Conservation (phyloP, 2,888 invertebrate genomes). For the Pilophorus perplexus region DNA sequence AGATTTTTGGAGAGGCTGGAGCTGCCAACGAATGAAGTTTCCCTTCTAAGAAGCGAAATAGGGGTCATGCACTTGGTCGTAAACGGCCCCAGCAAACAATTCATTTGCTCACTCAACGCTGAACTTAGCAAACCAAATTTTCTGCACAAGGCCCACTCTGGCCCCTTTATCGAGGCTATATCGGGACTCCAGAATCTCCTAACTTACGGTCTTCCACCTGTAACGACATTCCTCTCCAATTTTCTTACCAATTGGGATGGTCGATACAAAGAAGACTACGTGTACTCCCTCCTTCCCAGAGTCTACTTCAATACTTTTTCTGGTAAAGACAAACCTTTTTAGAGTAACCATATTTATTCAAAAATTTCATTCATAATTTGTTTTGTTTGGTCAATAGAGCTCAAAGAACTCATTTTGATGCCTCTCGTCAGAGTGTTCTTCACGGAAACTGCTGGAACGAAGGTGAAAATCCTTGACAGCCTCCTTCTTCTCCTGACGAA, state of each 20-base stretch:
- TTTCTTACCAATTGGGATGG: constrained; percentile 34
- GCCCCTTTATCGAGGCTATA: neutral
- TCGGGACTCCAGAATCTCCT: constrained; percentile 17
- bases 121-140: neutral
- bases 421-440: constrained; percentile 19
- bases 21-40: constrained; percentile 23
- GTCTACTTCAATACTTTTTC: constrained; percentile 17
- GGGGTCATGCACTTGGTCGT: constrained; percentile 17
- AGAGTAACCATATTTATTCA: neutral
- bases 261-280: neutral
- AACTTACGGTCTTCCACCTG: constrained; percentile 30
- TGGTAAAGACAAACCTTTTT: no score
- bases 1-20: neutral
- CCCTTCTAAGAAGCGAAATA: constrained; percentile 3
- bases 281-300: constrained; percentile 15
- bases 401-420: constrained; percentile 1
- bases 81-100: constrained; percentile 16
- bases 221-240: constrained; percentile 1
- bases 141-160: neutral
- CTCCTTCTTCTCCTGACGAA: constrained; percentile 4
- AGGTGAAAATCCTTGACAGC: constrained; percentile 10
- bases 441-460: neutral
- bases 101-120: neutral
- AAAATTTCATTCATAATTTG: no score
- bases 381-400: no score